These are phyloP conservation scores for Drosophila helvetica DNA, from an alignment of 2,888 invertebrate genomes.

Conservation along the genomic window DNA sequence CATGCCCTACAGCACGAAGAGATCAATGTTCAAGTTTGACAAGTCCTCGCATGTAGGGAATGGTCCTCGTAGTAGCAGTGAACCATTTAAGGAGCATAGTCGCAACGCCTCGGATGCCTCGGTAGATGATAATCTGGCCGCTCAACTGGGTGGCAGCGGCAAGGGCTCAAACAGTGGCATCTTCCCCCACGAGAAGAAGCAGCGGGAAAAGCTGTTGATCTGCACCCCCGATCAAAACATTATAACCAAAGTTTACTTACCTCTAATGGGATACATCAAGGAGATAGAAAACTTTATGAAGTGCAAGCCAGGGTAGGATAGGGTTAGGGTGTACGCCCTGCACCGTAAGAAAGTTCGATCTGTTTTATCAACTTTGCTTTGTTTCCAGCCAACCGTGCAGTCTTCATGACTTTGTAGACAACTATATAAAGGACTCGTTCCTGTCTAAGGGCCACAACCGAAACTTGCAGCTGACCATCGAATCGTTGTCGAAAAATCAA, in stretches of 20 bases:
- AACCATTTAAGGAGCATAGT: slow-evolving; percentile 81
- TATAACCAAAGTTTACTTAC: slow-evolving; percentile 91
- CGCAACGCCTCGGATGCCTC: slow-evolving; percentile 83
- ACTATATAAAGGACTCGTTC: slow-evolving; percentile 94
- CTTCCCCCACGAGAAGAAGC: slow-evolving; percentile 74
- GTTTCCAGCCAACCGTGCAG: slow-evolving; percentile 87
- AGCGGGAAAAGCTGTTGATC: slow-evolving; percentile 87
- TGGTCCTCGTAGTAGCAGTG: slow-evolving; percentile 39
- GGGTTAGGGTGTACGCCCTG: slow-evolving; percentile 79
- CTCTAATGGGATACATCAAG: slow-evolving; percentile 92
- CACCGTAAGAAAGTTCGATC: background rate
- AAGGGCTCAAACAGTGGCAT: slow-evolving; percentile 65
- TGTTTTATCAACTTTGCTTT: background rate
- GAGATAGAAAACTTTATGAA: slow-evolving; percentile 91
- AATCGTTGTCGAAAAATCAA: slow-evolving; percentile 89
- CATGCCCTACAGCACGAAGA: slow-evolving; percentile 84
- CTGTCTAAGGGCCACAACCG: slow-evolving; percentile 89
- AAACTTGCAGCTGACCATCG: slow-evolving; percentile 85
- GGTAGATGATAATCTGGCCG: slow-evolving; percentile 79
- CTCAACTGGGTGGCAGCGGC: slow-evolving; percentile 63
- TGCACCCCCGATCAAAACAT: slow-evolving; percentile 90
- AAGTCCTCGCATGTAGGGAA: slow-evolving; percentile 84
- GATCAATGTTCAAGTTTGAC: slow-evolving; percentile 89
- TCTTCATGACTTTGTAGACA: slow-evolving; percentile 92
- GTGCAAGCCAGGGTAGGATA: slow-evolving; percentile 86